Percentiles rank a stretch among this genome's conserved stretches.
Conservation (phyloP, 2,113 vertebrate species). For the Narcine bancroftii region DNA sequence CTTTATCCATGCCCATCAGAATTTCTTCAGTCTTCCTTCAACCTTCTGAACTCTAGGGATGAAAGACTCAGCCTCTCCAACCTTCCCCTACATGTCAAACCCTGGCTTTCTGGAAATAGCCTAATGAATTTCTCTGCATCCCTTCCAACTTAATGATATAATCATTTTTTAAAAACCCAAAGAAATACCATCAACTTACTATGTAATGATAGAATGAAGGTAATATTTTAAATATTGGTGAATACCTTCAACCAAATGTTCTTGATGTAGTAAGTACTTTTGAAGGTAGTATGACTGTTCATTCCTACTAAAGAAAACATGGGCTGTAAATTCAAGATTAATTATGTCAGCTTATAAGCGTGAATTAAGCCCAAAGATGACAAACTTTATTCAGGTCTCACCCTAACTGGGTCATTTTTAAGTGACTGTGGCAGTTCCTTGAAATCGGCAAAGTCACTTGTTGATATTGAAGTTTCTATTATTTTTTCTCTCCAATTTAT, state of each 20-base stretch:
- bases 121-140: no score
- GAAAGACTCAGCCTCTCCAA: no score
- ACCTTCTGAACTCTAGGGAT: no score
- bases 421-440: not conserved
- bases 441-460: not conserved
- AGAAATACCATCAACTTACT: not conserved
- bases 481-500: not conserved
- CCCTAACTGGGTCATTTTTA: not conserved
- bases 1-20: no score
- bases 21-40: no score
- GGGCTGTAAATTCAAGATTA: not conserved
- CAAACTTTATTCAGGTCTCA: not conserved
- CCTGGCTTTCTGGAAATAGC: no score
- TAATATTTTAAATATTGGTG: not conserved
- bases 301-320: not conserved
- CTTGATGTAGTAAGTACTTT: not conserved
- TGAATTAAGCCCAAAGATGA: not conserved
- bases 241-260: not conserved
- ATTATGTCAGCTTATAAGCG: not conserved
- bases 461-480: not conserved
- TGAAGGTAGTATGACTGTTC: not conserved
- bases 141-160: no score
- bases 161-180: no score
- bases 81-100: no score
- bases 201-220: not conserved